A percentile compares a stretch with the other conserved stretches of the same genome.
Evolutionary conservation across 2,888 invertebrate genomes (phyloP).

Genomic region (Tanypteryx hageni): DNA sequence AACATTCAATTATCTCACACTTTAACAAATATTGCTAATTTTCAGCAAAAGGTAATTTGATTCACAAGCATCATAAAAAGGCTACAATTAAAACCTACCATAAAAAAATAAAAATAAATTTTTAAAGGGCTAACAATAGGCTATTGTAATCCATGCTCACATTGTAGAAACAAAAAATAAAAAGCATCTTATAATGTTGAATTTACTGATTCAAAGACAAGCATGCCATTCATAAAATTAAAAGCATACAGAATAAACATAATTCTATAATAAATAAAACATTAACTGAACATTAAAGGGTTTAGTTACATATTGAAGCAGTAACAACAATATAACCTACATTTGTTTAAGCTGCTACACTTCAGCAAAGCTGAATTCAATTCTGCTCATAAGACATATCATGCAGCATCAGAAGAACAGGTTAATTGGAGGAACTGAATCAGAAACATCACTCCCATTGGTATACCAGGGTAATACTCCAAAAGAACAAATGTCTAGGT

Average conservation of each 20-base stretch:
- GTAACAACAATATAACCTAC: neutral
- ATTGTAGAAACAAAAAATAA: neutral
- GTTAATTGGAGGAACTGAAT: neutral
- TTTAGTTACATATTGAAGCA: neutral
- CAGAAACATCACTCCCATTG: neutral
- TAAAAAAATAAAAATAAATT: no score
- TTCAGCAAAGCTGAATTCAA: constrained; percentile 13
- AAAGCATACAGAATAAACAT: no score
- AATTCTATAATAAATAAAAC: neutral
- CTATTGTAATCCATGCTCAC: neutral
- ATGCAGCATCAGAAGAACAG: constrained; percentile 44
- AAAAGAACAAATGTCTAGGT: constrained; percentile 25
- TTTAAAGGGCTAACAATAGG: neutral
- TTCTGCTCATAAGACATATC: constrained; percentile 2
- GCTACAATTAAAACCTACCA: no score
- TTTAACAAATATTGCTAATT: neutral
- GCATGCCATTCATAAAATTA: no score
- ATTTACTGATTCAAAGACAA: no score
- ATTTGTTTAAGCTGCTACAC: constrained; percentile 15
- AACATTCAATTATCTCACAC: neutral
- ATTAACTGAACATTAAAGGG: neutral
- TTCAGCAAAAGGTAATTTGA: neutral
- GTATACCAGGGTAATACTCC: neutral
- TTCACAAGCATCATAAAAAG: no score
- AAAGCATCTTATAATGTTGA: no score